phyloP scores from a whole-genome alignment of 2,888 invertebrate species.

The Eupithecia pulchellata region DNA sequence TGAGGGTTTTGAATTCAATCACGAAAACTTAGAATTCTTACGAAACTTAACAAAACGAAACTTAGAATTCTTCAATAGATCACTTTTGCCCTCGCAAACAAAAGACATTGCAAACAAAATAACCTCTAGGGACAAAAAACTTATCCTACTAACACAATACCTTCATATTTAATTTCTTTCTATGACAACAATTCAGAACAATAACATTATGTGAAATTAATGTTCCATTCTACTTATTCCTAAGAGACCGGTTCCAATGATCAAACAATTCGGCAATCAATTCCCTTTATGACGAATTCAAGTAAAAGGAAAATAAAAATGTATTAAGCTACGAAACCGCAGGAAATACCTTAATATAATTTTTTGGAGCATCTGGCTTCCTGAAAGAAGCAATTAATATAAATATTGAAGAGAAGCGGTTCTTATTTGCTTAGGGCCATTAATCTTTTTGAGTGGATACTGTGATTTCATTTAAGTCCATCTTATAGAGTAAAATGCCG shows the following conservation, averaged over 20 bases:
- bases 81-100: not conserved
- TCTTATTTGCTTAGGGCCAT: constrained; percentile 24
- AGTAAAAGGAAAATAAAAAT: not conserved
- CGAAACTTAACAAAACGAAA: too few relatives aligned
- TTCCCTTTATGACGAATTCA: not conserved
- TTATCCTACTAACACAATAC: not conserved
- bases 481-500: not conserved
- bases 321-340: not conserved
- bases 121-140: too few relatives aligned
- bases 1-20: too few relatives aligned
- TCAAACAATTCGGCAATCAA: constrained; percentile 6
- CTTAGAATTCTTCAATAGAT: not conserved
- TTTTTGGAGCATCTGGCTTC: constrained; percentile 20
- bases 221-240: not conserved
- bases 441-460: constrained; percentile 20
- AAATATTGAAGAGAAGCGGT: constrained; percentile 13
- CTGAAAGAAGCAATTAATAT: constrained; percentile 19
- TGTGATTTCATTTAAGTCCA: constrained; percentile 22
- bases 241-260: not conserved
- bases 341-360: not conserved
- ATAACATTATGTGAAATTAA: not conserved
- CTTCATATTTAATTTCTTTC: not conserved
- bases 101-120: too few relatives aligned
- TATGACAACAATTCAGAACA: not conserved
- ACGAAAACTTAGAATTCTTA: too few relatives aligned